These are phyloP conservation scores for Saccostrea glomerata DNA, from an alignment of 1,140 invertebrate species.

Conservation along the genomic window DNA sequence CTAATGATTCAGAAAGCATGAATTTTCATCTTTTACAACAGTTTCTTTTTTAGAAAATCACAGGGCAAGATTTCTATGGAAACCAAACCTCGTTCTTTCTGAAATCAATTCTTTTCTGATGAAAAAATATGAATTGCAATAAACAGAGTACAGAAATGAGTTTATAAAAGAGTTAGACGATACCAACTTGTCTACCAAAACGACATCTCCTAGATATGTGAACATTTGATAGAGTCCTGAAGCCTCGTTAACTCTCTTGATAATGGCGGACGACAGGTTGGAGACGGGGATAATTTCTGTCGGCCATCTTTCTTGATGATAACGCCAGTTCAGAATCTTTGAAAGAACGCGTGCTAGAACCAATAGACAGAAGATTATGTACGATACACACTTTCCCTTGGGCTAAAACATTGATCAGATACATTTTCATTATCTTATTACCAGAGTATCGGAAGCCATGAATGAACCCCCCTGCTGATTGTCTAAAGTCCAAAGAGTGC, in stretches of 20 bases:
- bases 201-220: constrained; percentile 57
- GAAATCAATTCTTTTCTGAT: neutral
- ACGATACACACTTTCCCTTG: neutral
- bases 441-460: constrained; percentile 80
- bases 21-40: too few relatives aligned
- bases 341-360: constrained; percentile 74
- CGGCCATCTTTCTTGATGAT: constrained; percentile 74
- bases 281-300: constrained; percentile 43
- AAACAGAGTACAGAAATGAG: neutral
- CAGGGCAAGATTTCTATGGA: too few relatives aligned
- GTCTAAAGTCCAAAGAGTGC: constrained; percentile 78
- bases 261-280: constrained; percentile 66
- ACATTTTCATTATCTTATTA: constrained; percentile 54
- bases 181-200: constrained; percentile 69
- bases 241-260: constrained; percentile 78
- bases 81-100: too few relatives aligned
- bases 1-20: too few relatives aligned
- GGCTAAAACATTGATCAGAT: neutral
- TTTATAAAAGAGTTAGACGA: neutral
- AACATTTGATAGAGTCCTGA: constrained; percentile 80
- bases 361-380: neutral
- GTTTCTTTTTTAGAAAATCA: too few relatives aligned
- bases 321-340: constrained; percentile 70
- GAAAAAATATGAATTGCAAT: neutral
- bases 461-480: constrained; percentile 79